Percentiles rank a stretch among this genome's conserved stretches.
Evolutionary conservation across 37 sponge, comb jelly and placozoan genomes (phyloP).

Genomic region (Ephydatia muelleri): DNA sequence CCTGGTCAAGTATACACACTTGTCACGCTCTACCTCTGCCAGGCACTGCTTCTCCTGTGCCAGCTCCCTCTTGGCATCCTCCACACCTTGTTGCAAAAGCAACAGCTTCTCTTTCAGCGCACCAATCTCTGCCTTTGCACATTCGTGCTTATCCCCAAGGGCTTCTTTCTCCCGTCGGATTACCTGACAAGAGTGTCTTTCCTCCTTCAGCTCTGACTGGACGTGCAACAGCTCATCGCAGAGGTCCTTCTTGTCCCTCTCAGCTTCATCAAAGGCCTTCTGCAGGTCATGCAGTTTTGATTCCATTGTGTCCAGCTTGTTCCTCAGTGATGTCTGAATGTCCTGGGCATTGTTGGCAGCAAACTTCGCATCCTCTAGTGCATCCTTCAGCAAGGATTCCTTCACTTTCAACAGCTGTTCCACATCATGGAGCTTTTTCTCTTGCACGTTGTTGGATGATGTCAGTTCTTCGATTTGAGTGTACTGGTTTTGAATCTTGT

Average conservation of each 20-base stretch:
- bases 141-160: neutral
- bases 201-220: constrained; percentile 19
- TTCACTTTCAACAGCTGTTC: constrained; percentile 23
- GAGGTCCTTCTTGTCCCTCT: constrained; percentile 5
- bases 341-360: constrained; percentile 1
- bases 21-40: constrained; percentile 22
- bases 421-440: neutral
- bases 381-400: constrained; percentile 6
- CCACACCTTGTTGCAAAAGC: neutral
- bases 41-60: constrained; percentile 6
- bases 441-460: neutral
- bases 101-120: constrained; percentile 4
- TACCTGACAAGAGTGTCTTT: neutral
- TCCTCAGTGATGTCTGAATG: neutral
- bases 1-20: constrained; percentile 15
- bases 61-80: neutral
- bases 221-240: neutral
- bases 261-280: neutral
- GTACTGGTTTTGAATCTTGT: constrained; percentile 12
- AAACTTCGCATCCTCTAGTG: constrained; percentile 20
- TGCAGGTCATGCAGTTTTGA: constrained; percentile 10
- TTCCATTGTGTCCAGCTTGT: neutral
- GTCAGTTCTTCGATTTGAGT: constrained; percentile 19
- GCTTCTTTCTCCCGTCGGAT: neutral
- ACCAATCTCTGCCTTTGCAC: neutral